phyloP scores from a whole-genome alignment of 2,888 invertebrate species.

The Tiliacea aurago region DNA sequence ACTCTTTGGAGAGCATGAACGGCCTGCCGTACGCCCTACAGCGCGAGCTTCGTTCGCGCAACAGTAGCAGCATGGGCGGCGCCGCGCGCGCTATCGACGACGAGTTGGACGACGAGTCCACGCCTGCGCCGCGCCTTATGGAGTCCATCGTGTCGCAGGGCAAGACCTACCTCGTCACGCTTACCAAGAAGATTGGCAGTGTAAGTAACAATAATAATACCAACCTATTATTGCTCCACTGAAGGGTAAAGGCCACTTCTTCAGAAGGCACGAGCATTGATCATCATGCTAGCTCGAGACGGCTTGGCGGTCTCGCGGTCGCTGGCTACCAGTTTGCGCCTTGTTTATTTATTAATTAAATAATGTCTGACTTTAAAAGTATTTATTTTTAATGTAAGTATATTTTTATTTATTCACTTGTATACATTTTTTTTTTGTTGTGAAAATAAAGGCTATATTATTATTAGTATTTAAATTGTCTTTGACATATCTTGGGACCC shows the following conservation, averaged over 20 bases:
- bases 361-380: too few relatives aligned
- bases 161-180: conserved; percentile 85
- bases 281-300: not conserved
- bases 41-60: conserved; percentile 66
- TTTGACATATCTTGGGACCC: too few relatives aligned
- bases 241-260: not conserved
- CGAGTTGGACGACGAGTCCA: conserved; percentile 68
- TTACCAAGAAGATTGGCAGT: conserved; percentile 85
- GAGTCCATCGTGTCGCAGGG: conserved; percentile 86
- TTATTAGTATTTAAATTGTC: too few relatives aligned
- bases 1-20: conserved; percentile 80
- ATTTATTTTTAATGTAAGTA: too few relatives aligned
- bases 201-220: conserved; percentile 67
- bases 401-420: too few relatives aligned
- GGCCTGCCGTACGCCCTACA: conserved; percentile 77
- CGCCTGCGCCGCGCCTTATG: conserved; percentile 82
- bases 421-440: too few relatives aligned
- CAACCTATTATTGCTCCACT: not conserved
- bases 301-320: too few relatives aligned
- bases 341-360: too few relatives aligned
- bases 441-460: too few relatives aligned
- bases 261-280: not conserved
- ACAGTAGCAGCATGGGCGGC: conserved; percentile 63
- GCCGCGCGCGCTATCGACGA: conserved; percentile 66
- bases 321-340: too few relatives aligned